phyloP scores from a whole-genome alignment of 2,797 vertebrate species.

The Megaceryle alcyon region DNA sequence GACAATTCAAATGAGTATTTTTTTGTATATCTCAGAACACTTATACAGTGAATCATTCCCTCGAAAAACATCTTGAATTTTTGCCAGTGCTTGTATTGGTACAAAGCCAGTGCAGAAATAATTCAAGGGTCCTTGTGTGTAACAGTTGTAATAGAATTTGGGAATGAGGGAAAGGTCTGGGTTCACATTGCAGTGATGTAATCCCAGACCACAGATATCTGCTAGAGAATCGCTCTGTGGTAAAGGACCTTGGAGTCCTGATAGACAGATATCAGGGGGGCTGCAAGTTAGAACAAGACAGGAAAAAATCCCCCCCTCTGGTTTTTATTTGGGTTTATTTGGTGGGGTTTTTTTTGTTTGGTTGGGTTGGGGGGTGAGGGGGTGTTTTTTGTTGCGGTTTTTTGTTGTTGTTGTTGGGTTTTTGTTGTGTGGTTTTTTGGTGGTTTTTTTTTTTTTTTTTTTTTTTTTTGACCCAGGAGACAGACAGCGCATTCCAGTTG shows the following conservation, averaged over 20 bases:
- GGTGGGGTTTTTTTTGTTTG: not conserved
- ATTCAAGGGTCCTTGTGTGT: not conserved
- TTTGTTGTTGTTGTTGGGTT: not conserved
- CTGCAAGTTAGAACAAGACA: not conserved
- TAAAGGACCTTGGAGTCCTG: too few relatives aligned
- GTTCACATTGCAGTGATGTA: not conserved
- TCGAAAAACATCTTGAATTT: not conserved
- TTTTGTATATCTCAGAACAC: not conserved
- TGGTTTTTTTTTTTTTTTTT: not conserved
- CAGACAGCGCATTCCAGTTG: not conserved
- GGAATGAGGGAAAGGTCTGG: not conserved
- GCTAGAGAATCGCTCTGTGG: too few relatives aligned
- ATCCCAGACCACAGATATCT: not conserved
- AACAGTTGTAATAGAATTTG: not conserved
- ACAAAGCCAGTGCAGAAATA: constrained; percentile 13
- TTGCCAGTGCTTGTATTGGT: constrained; percentile 27
- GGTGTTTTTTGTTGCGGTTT: not conserved
- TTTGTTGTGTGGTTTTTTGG: not conserved
- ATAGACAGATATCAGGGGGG: not conserved
- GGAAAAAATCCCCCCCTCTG: not conserved
- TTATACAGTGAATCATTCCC: not conserved
- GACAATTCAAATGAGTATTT: not conserved
- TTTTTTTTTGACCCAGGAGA: not conserved
- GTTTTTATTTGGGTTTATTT: not conserved
- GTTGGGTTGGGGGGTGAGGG: too few relatives aligned